Conservation (phyloP, 2,797 vertebrate genomes). For the Anableps anableps region DNA sequence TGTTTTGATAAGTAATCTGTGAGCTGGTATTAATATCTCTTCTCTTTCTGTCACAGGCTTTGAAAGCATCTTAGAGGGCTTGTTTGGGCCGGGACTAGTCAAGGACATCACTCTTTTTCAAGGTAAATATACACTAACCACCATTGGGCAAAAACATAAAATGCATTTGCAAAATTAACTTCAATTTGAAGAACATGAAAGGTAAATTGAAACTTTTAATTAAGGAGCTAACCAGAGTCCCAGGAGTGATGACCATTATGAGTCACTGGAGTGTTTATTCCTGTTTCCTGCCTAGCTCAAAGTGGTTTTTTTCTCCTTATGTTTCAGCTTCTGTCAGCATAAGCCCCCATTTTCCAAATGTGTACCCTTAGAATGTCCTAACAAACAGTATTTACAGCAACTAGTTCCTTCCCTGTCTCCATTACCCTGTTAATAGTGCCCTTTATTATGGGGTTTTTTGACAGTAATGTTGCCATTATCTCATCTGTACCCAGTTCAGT, state of each 20-base stretch:
- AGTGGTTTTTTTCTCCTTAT: background rate
- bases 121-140: constrained; percentile 80
- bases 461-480: background rate
- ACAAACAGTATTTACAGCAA: background rate
- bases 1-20: constrained; percentile 30
- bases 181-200: background rate
- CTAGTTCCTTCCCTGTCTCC: background rate
- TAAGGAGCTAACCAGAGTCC: background rate
- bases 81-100: constrained; percentile 96
- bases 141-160: background rate
- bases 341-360: background rate
- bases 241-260: background rate
- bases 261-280: background rate
- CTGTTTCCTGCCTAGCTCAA: background rate
- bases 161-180: background rate
- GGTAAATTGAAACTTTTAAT: background rate
- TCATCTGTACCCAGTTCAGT: background rate
- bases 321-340: background rate
- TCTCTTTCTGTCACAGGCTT: constrained; percentile 86
- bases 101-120: constrained; percentile 94
- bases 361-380: background rate
- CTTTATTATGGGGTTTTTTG: background rate
- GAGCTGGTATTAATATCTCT: constrained; percentile 7
- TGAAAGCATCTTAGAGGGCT: constrained; percentile 99
- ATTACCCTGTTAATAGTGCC: no score